Conservation (phyloP, 2,797 vertebrate species). For the Onychomys leucogaster region DNA sequence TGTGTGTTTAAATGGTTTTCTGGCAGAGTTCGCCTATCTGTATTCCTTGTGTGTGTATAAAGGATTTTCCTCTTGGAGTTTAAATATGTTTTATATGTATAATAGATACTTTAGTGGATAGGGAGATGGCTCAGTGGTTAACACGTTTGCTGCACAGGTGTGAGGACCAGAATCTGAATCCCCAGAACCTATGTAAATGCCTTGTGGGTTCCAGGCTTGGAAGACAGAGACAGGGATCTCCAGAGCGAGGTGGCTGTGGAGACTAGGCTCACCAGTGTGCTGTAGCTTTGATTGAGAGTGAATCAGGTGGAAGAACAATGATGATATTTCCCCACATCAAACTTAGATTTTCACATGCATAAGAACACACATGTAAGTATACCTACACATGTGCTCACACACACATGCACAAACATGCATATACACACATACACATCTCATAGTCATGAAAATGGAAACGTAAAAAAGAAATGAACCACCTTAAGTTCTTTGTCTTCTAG, state of each 20-base stretch:
- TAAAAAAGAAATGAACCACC: not conserved
- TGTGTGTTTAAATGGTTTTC: not conserved
- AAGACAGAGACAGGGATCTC: not conserved
- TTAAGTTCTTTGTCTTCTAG: not conserved
- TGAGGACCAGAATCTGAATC: not conserved
- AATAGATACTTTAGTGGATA: not conserved
- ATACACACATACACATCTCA: not conserved
- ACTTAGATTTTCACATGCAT: not conserved
- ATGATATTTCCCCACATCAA: not conserved
- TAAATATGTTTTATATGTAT: not conserved
- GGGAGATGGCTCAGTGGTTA: not conserved
- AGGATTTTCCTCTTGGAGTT: not conserved
- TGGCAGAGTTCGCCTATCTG: not conserved
- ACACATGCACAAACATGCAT: not conserved
- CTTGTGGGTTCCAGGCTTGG: not conserved
- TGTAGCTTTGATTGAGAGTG: not conserved
- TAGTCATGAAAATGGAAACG: not conserved
- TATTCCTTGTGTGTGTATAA: not conserved
- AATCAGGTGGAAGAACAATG: not conserved
- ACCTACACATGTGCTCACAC: not conserved
- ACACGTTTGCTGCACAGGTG: not conserved
- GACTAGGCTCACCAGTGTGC: no score
- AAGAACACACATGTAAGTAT: not conserved
- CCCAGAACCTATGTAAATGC: not conserved
- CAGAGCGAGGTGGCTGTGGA: not conserved